Evolutionary conservation across 2,113 vertebrate species (phyloP), one percentile per base, ranked within the genome.

Genomic region (Tangachromis dhanisi): DNA sequence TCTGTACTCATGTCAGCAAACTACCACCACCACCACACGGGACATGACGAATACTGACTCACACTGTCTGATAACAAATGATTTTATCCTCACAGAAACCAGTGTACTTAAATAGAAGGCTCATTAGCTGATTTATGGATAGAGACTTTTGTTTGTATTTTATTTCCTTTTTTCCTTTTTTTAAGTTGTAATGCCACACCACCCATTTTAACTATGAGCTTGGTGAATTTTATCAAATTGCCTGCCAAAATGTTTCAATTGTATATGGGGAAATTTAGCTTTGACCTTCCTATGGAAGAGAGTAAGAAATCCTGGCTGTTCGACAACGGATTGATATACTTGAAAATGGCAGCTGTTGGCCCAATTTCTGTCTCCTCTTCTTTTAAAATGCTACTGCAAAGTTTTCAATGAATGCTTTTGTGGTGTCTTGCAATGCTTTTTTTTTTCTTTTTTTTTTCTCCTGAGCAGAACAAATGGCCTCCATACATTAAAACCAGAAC

Each of bases 211-310:
- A 92, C 71, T 84, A 85, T 76, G 92, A 95, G 83, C 90, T 89
- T 93, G 93, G 86, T 91, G 47, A 89, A 90, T 95, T 96, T 96
- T 96, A 89, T 93, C 95, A 85, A 94, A 92, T 94, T 94, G 93
- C 95, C 95, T 95, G 96, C 95, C 95, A 96, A 96, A 96, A 95
- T 96, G 94, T 96, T 96, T 93, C 86, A 95, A 93, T 93, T 96
- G 95, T 96, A 96, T 93, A 92, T 94, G 96, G 95, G 88, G 92
- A 96, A 90, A 92, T 83, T 92, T 71, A 91, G 94, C 94, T 93
- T 96, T 95, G 94, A 95, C 95, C 99, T 99, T 99, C 98, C 98
- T 99, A 98, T 99, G 98, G 98, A 99, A 99, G 99, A 98, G 96
- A 97, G 95, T 96, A 96, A 94, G 95, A 97, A 85, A 97, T 97